Evolutionary conservation across 1,140 invertebrate species (phyloP).

Genomic region (Pantala flavescens): DNA sequence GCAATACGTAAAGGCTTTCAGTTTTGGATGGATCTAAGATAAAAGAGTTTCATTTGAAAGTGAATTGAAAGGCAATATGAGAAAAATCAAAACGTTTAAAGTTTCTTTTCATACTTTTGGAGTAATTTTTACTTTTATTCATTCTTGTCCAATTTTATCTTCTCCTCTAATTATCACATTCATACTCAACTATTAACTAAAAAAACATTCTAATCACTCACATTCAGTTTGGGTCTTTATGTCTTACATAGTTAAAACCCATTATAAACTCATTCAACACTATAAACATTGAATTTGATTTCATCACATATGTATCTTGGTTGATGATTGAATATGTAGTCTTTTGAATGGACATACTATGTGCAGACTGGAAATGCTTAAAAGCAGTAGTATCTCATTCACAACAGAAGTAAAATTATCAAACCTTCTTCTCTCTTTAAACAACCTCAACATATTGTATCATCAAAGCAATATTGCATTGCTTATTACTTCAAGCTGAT

Average conservation of each 20-base stretch:
- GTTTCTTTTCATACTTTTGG: background rate
- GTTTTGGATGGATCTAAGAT: background rate
- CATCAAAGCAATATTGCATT: too few relatives aligned
- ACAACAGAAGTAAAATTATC: too few relatives aligned
- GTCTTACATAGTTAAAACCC: background rate
- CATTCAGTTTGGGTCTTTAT: background rate
- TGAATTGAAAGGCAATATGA: background rate
- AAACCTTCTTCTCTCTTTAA: too few relatives aligned
- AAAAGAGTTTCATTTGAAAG: background rate
- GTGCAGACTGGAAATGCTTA: too few relatives aligned
- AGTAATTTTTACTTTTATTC: background rate
- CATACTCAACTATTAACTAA: background rate
- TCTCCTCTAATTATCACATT: background rate
- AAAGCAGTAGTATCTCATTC: too few relatives aligned
- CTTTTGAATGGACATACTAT: too few relatives aligned
- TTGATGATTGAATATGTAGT: too few relatives aligned
- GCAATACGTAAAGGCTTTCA: background rate
- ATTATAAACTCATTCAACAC: background rate
- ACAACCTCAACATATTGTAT: too few relatives aligned
- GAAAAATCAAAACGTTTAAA: background rate
- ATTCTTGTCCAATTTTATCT: background rate
- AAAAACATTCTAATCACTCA: background rate
- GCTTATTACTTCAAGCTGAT: background rate
- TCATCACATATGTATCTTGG: background rate
- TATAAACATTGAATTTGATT: constrained; percentile 5